Evolutionary conservation across 1,140 invertebrate genomes (phyloP), one percentile per base, ranked within the genome.

Genomic region (Nephila pilipes): DNA sequence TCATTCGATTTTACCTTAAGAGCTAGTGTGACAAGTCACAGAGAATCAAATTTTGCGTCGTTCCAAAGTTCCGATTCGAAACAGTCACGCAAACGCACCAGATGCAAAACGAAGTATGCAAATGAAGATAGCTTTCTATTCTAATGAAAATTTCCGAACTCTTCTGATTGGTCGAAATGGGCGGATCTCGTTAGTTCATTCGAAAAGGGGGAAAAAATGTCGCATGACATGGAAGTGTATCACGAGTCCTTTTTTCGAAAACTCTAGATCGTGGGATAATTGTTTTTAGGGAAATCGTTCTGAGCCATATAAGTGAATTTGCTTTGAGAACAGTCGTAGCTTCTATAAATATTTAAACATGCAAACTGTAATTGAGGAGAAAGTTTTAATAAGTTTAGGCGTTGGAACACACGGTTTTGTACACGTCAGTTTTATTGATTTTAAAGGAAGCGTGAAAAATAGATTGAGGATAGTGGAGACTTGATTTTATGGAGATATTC

Each of bases 71-170:
- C 69, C 14, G 25, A 75, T 22, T 60, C 58, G 16, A 4, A 12
- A 32, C 16, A 4, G 69, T 75, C 69, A 75, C 69, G 69, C 69
- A 29, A 75, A 18, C 0, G 14, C 29, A 32, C 25, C 69, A 75
- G 69, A 75, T 75, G 69, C 25, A 18, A 32, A 29, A 32, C 16
- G 69, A 18, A 75, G 36, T 36, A 75, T 75, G 69, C 69, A 75
- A 75, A 75, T 75, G 69, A 20, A 36, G 32, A 14, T 16, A 36
- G 29, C 32, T 75, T 75, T 75, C 69, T 75, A 75, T 32, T 75
- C 29, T 75, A 75, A 75, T 75, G 69, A 75, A 75, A 75, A 32
- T 75, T 75, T 75, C 18, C 69, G 32, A 36, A 75, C 69, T 32
- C 25, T 32, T 75, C 29, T 75, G 25, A 29, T 75, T 75, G 65